Percentiles rank a stretch among this genome's conserved stretches.
Conservation (phyloP, 2,888 invertebrate genomes). For the Campopleginae sp. region DNA sequence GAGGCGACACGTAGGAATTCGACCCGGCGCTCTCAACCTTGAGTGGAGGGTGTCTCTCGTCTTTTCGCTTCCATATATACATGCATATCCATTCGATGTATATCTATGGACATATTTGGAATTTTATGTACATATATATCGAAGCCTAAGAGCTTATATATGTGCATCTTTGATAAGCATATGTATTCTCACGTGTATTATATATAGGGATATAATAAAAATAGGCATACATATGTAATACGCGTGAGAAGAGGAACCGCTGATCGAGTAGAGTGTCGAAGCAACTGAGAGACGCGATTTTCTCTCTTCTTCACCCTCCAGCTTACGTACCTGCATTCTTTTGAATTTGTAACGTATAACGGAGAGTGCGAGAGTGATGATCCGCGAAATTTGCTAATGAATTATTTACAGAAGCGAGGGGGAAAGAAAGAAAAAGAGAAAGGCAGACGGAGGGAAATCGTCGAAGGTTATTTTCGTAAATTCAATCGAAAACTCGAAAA, state of each 20-base stretch:
- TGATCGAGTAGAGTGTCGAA: slow-evolving; percentile 47
- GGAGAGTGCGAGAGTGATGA: slow-evolving; percentile 43
- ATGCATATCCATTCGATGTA: background rate
- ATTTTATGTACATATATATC: background rate
- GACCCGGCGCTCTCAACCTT: slow-evolving; percentile 65
- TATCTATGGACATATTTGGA: background rate
- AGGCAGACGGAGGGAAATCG: background rate
- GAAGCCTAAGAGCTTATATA: background rate
- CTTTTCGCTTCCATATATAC: slow-evolving; percentile 15
- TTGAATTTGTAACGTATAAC: slow-evolving; percentile 61
- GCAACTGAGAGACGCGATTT: slow-evolving; percentile 16
- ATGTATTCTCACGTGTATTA: slow-evolving; percentile 1
- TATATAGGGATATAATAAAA: background rate
- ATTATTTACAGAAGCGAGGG: slow-evolving; percentile 75
- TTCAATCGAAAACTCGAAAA: background rate
- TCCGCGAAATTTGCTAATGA: slow-evolving; percentile 71
- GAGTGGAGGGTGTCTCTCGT: slow-evolving; percentile 39
- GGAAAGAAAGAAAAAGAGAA: slow-evolving; percentile 47
- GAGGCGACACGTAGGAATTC: slow-evolving; percentile 63
- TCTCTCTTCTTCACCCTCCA: slow-evolving; percentile 24
- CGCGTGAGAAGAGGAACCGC: slow-evolving; percentile 56
- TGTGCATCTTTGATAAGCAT: background rate
- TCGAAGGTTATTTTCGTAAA: background rate
- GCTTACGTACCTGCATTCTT: slow-evolving; percentile 55
- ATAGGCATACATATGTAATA: slow-evolving; percentile 38